phyloP scores from a whole-genome alignment of 2,888 invertebrate species.

The Phytoseiulus persimilis region DNA sequence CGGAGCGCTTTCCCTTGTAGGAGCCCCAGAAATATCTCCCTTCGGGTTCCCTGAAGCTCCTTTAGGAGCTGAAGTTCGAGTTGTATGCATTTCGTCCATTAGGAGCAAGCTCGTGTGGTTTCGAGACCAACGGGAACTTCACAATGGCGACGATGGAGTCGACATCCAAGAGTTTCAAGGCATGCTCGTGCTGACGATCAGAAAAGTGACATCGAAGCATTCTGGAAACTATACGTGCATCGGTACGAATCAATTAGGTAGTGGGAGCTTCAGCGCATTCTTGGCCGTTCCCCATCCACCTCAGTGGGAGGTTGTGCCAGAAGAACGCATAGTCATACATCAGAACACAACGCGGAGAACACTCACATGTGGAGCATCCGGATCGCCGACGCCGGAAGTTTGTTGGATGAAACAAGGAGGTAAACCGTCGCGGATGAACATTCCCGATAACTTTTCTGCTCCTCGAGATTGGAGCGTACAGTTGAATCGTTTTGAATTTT shows the following conservation, averaged over 20 bases:
- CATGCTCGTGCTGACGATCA: neutral
- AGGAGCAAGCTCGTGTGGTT: neutral
- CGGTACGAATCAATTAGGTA: neutral
- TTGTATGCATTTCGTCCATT: neutral
- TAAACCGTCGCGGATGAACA: neutral
- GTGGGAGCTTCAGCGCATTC: conserved; percentile 22
- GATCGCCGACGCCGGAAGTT: neutral
- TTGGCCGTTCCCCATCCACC: neutral
- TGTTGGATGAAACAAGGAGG: neutral
- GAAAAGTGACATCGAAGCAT: neutral
- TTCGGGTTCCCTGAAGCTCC: conserved; percentile 16
- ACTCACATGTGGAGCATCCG: neutral
- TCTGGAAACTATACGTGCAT: conserved; percentile 30
- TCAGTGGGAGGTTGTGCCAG: neutral
- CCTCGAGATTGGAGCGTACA: neutral
- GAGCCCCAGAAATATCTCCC: conserved; percentile 25
- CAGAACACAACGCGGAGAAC: neutral
- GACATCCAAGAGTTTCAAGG: conserved; percentile 11
- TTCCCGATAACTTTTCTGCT: no score
- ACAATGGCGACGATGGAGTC: neutral
- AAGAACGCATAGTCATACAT: neutral
- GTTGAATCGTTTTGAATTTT: neutral
- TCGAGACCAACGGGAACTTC: neutral
- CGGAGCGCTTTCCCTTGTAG: neutral
- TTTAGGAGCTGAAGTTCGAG: neutral